Evolutionary conservation across 2,888 invertebrate species (phyloP).

Genomic region (Actias luna): DNA sequence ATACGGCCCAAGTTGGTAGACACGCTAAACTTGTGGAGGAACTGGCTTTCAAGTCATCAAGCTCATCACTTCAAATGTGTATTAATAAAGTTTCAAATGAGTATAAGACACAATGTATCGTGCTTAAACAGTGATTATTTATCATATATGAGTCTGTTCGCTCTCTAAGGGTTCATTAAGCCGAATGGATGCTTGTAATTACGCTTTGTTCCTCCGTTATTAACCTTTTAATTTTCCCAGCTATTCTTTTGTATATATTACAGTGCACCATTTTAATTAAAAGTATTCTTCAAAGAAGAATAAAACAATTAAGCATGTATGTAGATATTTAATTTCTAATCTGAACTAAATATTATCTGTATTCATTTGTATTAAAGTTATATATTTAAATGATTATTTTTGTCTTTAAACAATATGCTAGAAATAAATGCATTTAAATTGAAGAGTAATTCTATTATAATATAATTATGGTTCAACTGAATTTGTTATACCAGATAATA

Average conservation of each 20-base stretch:
- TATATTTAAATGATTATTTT: too few relatives aligned
- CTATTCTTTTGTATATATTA: conserved; percentile 7
- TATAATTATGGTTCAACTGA: neutral
- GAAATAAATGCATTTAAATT: too few relatives aligned
- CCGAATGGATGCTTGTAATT: conserved; percentile 62
- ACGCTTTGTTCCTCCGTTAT: conserved; percentile 62
- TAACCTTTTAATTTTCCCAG: conserved; percentile 49
- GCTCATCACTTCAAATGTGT: neutral
- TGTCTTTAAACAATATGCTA: too few relatives aligned
- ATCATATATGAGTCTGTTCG: conserved; percentile 17
- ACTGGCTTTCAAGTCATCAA: too few relatives aligned
- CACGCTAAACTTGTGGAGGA: too few relatives aligned
- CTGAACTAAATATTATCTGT: too few relatives aligned
- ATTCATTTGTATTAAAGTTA: too few relatives aligned
- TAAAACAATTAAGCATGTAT: neutral
- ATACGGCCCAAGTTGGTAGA: too few relatives aligned
- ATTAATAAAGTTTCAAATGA: conserved; percentile 14
- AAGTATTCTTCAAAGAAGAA: conserved; percentile 1
- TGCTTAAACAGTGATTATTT: conserved; percentile 18
- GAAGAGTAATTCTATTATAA: too few relatives aligned
- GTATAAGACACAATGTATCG: conserved; percentile 12
- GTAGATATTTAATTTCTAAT: too few relatives aligned
- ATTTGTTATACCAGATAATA: too few relatives aligned
- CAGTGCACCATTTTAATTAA: conserved; percentile 5
- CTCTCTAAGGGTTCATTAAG: conserved; percentile 54